Conservation (phyloP, 2,113 vertebrate species). For the Tricholaema leucomelas region DNA sequence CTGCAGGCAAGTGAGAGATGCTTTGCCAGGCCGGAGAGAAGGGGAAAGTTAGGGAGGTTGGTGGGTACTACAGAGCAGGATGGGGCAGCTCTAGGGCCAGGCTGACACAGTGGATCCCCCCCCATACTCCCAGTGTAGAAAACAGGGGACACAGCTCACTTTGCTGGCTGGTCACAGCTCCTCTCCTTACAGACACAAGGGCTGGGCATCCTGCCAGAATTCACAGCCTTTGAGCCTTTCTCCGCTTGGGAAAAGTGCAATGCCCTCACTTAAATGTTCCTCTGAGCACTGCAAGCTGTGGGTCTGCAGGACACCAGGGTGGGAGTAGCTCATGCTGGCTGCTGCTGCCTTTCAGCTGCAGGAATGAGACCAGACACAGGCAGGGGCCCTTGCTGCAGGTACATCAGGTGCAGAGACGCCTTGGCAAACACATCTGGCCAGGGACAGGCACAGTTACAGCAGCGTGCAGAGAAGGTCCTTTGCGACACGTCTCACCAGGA, state of each 20-base stretch:
- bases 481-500: accelerated
- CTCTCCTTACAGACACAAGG: neutral
- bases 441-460: neutral
- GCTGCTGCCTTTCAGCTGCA: neutral
- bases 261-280: neutral
- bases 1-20: neutral
- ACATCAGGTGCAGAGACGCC: neutral
- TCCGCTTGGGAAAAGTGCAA: neutral
- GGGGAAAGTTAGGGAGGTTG: neutral
- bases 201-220: conserved; percentile 46
- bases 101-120: neutral
- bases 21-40: neutral
- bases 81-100: neutral
- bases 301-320: neutral
- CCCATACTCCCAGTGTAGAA: neutral
- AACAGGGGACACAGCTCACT: neutral
- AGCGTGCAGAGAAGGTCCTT: neutral
- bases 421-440: neutral
- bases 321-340: neutral
- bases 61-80: neutral
- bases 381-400: neutral
- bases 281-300: neutral
- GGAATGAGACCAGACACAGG: neutral
- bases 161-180: neutral
- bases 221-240: conserved; percentile 20